Evolutionary conservation across 2,113 vertebrate species (phyloP).

Genomic region (Benitochromis conjunctus): DNA sequence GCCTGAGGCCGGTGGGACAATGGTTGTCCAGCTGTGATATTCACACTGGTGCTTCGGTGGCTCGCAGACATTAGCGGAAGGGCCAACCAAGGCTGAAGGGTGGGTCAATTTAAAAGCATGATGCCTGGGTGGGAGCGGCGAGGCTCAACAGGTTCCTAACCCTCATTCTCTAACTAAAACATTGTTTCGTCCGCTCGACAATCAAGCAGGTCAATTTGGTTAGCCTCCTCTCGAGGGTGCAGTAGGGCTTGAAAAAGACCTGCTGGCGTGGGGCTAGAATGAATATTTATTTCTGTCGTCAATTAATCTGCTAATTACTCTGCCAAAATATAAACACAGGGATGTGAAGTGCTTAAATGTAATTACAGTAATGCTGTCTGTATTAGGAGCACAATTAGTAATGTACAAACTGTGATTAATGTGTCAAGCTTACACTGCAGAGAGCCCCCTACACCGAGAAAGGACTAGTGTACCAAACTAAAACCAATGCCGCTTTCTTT

Average conservation of each 20-base stretch:
- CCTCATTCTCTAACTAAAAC: conserved; percentile 6
- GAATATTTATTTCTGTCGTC: neutral
- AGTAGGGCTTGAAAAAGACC: neutral
- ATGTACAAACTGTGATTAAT: neutral
- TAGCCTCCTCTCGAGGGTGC: neutral
- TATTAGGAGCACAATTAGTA: neutral
- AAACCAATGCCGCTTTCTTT: neutral
- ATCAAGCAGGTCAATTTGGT: conserved; percentile 14
- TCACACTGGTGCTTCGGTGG: conserved; percentile 54
- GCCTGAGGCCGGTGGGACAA: conserved; percentile 61
- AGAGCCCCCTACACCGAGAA: neutral
- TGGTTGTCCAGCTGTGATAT: conserved; percentile 75
- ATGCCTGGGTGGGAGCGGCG: conserved; percentile 44
- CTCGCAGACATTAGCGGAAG: conserved; percentile 52
- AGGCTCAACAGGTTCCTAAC: conserved; percentile 46
- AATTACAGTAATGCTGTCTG: neutral
- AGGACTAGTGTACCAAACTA: neutral
- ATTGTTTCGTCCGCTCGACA: conserved; percentile 13
- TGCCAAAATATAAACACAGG: neutral
- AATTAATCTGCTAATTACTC: neutral
- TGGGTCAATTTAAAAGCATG: conserved; percentile 61
- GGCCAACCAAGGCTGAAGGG: conserved; percentile 23
- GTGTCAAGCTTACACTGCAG: neutral
- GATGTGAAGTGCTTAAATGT: neutral
- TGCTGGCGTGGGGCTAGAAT: neutral